Evolutionary conservation across 2,888 invertebrate genomes (phyloP), one percentile per base, ranked within the genome.

Genomic region (Cheilosia pagana): DNA sequence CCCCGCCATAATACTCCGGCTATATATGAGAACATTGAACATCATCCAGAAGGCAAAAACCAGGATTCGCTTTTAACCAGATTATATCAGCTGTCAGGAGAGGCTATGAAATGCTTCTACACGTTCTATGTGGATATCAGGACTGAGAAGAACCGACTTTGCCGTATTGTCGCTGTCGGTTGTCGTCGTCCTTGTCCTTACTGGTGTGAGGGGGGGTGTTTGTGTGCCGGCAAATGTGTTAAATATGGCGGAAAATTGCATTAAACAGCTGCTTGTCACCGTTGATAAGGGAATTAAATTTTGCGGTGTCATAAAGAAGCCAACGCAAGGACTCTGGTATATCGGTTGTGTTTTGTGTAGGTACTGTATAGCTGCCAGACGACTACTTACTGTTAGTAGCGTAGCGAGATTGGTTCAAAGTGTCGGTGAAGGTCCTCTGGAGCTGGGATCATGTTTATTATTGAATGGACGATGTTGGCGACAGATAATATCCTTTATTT

Each of bases 261-360:
- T 91, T 90, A 91, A 91, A 90, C 90, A 89, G 90, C 89, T 89
- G 90, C 91, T 90, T 91, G 91, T 90, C 91, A 90, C 89, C 89
- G 90, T 89, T 90, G 91, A 91, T 91, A 91, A 91, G 91, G 89
- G 91, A 91, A 91, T 91, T 91, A 91, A 90, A 91, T 90, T 91
- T 89, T 91, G 91, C 88, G 91, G 91, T 90, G 89, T 89, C 88
- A 89, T 87, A 88, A 88, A 88, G 87, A 87, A 87, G 87, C 81
- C 78, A 81, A 75, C 28, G 85, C 81, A 85, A 81, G 76, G 85
- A 85, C 62, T 76, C 75, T 59, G 19, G 10, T 65, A 83, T 79
- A 83, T 79, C 70, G 81, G 70, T 85, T 65, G 65, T 70, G 72
- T 70, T 23, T 50, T 45, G 60, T 50, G 35, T n/a, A n/a, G n/a